phyloP scores from a whole-genome alignment of 2,888 invertebrate species.

The Tortrix viridana region DNA sequence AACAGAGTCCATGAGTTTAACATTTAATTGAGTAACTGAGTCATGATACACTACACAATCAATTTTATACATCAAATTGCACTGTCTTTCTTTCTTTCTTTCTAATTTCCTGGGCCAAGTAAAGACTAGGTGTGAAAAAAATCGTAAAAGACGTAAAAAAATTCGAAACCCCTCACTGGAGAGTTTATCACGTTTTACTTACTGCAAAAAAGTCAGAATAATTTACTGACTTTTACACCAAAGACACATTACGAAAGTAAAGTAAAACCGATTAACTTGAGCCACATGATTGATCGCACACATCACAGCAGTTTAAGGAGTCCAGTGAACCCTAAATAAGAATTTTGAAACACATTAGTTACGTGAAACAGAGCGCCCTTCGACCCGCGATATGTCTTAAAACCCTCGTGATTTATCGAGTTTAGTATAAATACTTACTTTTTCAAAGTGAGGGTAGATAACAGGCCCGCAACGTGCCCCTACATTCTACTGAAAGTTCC shows the following conservation, averaged over 20 bases:
- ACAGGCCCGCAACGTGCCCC: conserved; percentile 41
- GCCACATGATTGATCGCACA: conserved; percentile 28
- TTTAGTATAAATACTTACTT: conserved; percentile 59
- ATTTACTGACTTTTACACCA: conserved; percentile 11
- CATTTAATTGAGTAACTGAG: neutral
- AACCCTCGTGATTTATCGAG: conserved; percentile 76
- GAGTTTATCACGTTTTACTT: conserved; percentile 1
- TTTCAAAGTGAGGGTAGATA: conserved; percentile 63
- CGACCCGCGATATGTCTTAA: conserved; percentile 56
- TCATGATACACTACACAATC: too few relatives aligned
- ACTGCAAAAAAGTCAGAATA: neutral
- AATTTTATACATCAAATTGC: too few relatives aligned
- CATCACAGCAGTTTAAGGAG: conserved; percentile 21
- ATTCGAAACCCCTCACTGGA: too few relatives aligned
- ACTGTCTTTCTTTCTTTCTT: too few relatives aligned
- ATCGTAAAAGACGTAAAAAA: too few relatives aligned
- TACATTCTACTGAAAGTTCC: conserved; percentile 23
- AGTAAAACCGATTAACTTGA: conserved; percentile 3
- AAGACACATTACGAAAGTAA: conserved; percentile 6
- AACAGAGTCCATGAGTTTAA: neutral
- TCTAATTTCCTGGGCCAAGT: too few relatives aligned
- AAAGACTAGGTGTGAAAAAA: too few relatives aligned
- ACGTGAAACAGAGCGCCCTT: conserved; percentile 42
- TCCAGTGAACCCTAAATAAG: conserved; percentile 36
- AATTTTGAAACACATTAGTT: conserved; percentile 45